phyloP scores from a whole-genome alignment of 2,113 vertebrate genomes.

The Desmodus rotundus region DNA sequence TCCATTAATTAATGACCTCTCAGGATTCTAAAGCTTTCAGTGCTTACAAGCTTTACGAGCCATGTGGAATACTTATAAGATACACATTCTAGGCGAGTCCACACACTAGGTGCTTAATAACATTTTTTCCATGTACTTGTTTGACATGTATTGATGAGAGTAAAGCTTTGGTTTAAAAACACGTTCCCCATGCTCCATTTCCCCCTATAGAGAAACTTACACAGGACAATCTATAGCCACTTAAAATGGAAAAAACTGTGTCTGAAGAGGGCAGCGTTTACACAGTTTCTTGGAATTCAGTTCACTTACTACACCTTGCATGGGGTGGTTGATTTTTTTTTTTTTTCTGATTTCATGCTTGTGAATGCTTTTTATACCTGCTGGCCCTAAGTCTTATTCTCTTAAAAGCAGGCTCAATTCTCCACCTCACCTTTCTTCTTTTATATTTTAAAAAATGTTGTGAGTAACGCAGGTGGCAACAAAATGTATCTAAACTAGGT shows the following conservation, averaged over 20 bases:
- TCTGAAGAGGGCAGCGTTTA: slow-evolving; percentile 87
- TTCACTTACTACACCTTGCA: background rate
- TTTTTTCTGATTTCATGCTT: slow-evolving; percentile 26
- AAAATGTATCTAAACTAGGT: background rate
- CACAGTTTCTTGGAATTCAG: slow-evolving; percentile 72
- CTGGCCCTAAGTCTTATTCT: slow-evolving; percentile 35
- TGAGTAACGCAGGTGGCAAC: background rate
- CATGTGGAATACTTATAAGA: slow-evolving; percentile 32
- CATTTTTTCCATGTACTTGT: background rate
- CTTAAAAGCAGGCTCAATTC: background rate
- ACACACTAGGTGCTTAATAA: background rate
- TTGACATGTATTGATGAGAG: slow-evolving; percentile 49
- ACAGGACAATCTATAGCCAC: slow-evolving; percentile 21
- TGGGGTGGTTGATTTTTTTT: slow-evolving; percentile 28
- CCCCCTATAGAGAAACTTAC: background rate
- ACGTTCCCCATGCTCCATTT: slow-evolving; percentile 9
- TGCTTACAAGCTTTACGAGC: slow-evolving; percentile 17
- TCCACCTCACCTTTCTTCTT: background rate
- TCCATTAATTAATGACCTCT: slow-evolving; percentile 72
- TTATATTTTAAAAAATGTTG: background rate
- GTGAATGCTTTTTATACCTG: background rate
- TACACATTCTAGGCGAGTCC: slow-evolving; percentile 21
- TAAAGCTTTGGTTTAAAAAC: slow-evolving; percentile 41
- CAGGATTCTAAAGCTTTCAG: slow-evolving; percentile 46
- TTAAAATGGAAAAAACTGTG: slow-evolving; percentile 62